Evolutionary conservation across 2,888 invertebrate species (phyloP).

Genomic region (Mesoligia furuncula): DNA sequence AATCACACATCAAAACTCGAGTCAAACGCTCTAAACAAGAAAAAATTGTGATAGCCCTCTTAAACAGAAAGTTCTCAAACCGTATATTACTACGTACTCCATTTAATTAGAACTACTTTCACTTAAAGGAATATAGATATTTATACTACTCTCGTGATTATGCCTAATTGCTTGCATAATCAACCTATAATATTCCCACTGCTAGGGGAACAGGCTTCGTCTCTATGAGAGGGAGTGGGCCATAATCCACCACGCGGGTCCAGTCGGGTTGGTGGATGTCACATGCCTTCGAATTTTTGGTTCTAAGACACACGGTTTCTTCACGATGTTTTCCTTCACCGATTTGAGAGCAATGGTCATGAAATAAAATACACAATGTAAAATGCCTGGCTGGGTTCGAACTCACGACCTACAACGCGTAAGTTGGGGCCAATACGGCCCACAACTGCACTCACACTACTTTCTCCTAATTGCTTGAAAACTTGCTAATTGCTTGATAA

Average conservation of each 20-base stretch:
- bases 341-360: background rate
- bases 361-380: background rate
- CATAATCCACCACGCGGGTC: background rate
- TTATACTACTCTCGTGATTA: constrained; percentile 33
- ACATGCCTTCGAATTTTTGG: background rate
- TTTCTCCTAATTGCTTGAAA: constrained; percentile 35
- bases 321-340: background rate
- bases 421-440: no score
- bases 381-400: no score
- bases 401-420: no score
- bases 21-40: no score
- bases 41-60: no score
- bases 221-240: background rate
- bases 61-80: constrained; percentile 64
- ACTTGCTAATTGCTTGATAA: no score
- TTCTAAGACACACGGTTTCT: background rate
- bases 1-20: no score
- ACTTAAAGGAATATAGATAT: constrained; percentile 33
- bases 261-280: background rate
- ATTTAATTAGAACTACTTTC: constrained; percentile 59
- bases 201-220: background rate
- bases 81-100: constrained; percentile 33
- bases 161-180: background rate
- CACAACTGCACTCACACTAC: no score
- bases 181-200: background rate